A percentile compares a stretch with the other conserved stretches of the same genome.
phyloP scores from a whole-genome alignment of 2,888 invertebrate species.

The Cyclophora albipunctata region DNA sequence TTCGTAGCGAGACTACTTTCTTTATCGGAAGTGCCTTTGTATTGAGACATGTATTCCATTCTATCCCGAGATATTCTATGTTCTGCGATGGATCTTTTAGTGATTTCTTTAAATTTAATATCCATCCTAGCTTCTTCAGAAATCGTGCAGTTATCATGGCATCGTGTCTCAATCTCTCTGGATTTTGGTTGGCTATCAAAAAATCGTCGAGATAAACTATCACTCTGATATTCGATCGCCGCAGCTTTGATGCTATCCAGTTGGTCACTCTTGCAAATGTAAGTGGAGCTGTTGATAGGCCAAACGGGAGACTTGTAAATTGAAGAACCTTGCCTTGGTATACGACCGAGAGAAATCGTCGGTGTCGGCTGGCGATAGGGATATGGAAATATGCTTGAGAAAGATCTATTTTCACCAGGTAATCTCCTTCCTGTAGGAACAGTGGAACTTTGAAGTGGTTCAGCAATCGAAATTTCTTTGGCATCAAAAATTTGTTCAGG shows the following conservation, averaged over 20 bases:
- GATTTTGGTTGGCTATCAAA: constrained; percentile 6
- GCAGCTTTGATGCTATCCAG: constrained; percentile 9
- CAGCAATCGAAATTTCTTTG: constrained; percentile 11
- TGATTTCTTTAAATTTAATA: constrained; percentile 14
- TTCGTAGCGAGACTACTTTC: background rate
- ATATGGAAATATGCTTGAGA: constrained; percentile 6
- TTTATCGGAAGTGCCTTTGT: constrained; percentile 7
- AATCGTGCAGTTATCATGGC: background rate
- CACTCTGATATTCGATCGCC: constrained; percentile 6
- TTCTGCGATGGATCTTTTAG: background rate
- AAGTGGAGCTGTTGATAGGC: constrained; percentile 10
- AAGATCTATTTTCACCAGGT: constrained; percentile 10
- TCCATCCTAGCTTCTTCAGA: constrained; percentile 13
- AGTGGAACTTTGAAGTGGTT: constrained; percentile 9
- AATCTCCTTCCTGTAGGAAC: constrained; percentile 7
- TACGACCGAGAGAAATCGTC: constrained; percentile 1
- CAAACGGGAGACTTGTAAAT: constrained; percentile 16
- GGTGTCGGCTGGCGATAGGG: background rate
- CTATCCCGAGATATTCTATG: constrained; percentile 12
- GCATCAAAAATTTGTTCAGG: constrained; percentile 9
- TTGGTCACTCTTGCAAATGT: constrained; percentile 11
- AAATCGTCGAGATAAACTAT: constrained; percentile 19
- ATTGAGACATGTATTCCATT: constrained; percentile 12
- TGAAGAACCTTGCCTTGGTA: background rate
- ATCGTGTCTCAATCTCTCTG: background rate